A percentile compares a stretch with the other conserved stretches of the same genome.
phyloP scores from a whole-genome alignment of 2,888 invertebrate species.

The Gasteruption jaculator region DNA sequence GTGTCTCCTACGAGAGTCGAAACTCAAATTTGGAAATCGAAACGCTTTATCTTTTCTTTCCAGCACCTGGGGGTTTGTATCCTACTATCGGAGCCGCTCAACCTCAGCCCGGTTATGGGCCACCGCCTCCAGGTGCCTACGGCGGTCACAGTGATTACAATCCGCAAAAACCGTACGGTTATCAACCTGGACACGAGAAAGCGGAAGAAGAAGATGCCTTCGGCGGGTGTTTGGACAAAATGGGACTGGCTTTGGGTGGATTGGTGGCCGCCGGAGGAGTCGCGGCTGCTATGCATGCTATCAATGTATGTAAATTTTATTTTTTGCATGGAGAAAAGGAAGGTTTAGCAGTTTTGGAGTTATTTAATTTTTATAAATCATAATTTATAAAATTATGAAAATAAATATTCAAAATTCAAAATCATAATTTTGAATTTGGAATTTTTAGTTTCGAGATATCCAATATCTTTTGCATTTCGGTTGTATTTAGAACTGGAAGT shows the following conservation, averaged over 20 bases:
- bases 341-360: background rate
- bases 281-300: constrained; percentile 44
- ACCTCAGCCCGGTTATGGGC: constrained; percentile 30
- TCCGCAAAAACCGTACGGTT: constrained; percentile 31
- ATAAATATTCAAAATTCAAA: too few relatives aligned
- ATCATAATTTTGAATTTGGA: too few relatives aligned
- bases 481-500: too few relatives aligned
- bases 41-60: too few relatives aligned
- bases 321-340: constrained; percentile 10
- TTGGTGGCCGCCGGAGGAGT: constrained; percentile 47
- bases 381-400: too few relatives aligned
- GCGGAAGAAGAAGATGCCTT: constrained; percentile 38
- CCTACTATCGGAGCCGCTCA: constrained; percentile 36
- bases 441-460: background rate
- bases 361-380: background rate
- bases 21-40: too few relatives aligned
- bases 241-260: constrained; percentile 45
- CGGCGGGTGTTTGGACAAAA: constrained; percentile 42
- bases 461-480: background rate
- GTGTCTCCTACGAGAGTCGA: too few relatives aligned
- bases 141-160: constrained; percentile 26
- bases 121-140: constrained; percentile 30
- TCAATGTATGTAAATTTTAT: constrained; percentile 31
- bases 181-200: constrained; percentile 35
- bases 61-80: constrained; percentile 44